Percentiles rank a stretch among this genome's conserved stretches.
These are phyloP conservation scores for Sciurus niger DNA, from an alignment of 2,113 vertebrate genomes.

Conservation along the genomic window DNA sequence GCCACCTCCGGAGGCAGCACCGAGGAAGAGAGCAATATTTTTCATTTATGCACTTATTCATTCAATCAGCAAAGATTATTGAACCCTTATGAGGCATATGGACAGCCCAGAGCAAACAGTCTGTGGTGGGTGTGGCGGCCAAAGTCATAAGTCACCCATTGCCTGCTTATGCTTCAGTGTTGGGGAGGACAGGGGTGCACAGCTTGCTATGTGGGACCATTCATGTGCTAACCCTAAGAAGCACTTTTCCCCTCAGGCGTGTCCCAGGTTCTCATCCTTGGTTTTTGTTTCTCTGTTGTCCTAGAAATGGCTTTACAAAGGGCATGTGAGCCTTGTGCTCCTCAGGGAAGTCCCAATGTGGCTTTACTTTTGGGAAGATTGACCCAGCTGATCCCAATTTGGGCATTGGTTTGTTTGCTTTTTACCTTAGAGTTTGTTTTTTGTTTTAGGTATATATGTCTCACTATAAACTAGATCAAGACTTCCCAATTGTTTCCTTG, in stretches of 20 bases:
- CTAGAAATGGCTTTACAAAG: background rate
- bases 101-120: background rate
- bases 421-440: background rate
- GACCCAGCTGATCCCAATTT: background rate
- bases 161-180: background rate
- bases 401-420: background rate
- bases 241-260: background rate
- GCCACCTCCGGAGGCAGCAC: too few relatives aligned
- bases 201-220: background rate
- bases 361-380: background rate
- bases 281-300: background rate
- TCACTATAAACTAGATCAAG: background rate
- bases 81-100: background rate
- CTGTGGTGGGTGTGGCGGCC: background rate
- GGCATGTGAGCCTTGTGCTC: background rate
- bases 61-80: background rate
- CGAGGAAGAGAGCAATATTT: too few relatives aligned
- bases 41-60: background rate
- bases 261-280: background rate
- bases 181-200: background rate
- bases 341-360: background rate
- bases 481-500: background rate
- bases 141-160: too few relatives aligned
- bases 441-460: background rate
- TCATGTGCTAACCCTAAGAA: too few relatives aligned